Percentiles rank a stretch among this genome's conserved stretches.
These are phyloP conservation scores for Caenorhabditis sulstoni DNA, from an alignment of 2,888 invertebrate genomes.

Conservation along the genomic window DNA sequence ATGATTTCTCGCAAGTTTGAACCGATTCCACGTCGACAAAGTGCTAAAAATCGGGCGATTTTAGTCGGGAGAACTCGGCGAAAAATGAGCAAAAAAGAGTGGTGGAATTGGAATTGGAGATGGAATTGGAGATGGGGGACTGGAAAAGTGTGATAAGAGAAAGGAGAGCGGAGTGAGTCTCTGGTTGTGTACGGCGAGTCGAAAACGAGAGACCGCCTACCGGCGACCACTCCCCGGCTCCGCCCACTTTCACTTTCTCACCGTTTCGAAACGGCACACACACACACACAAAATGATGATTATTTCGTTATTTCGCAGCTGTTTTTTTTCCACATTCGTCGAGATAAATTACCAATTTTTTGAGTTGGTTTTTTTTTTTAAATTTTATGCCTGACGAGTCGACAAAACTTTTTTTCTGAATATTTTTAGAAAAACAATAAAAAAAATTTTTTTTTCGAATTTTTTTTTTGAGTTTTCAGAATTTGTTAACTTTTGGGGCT, in stretches of 20 bases:
- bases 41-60: slow-evolving; percentile 15
- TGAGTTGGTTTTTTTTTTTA: too few relatives aligned
- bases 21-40: slow-evolving; percentile 10
- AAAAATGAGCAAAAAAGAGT: not conserved
- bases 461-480: not conserved
- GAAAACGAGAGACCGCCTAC: slow-evolving; percentile 1
- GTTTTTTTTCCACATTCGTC: too few relatives aligned
- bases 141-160: too few relatives aligned
- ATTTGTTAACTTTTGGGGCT: not conserved
- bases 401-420: too few relatives aligned
- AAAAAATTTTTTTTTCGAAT: not conserved
- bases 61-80: not conserved
- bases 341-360: too few relatives aligned
- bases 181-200: slow-evolving; percentile 1
- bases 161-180: not conserved
- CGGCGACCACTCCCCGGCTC: slow-evolving; percentile 1
- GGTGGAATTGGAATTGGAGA: not conserved
- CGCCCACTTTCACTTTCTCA: slow-evolving; percentile 4
- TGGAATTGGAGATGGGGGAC: too few relatives aligned
- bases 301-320: not conserved
- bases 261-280: too few relatives aligned
- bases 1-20: slow-evolving; percentile 40
- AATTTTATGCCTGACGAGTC: too few relatives aligned
- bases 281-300: not conserved
- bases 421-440: too few relatives aligned